Conservation (phyloP, 2,888 invertebrate genomes). For the Cosmopolites sordidus region DNA sequence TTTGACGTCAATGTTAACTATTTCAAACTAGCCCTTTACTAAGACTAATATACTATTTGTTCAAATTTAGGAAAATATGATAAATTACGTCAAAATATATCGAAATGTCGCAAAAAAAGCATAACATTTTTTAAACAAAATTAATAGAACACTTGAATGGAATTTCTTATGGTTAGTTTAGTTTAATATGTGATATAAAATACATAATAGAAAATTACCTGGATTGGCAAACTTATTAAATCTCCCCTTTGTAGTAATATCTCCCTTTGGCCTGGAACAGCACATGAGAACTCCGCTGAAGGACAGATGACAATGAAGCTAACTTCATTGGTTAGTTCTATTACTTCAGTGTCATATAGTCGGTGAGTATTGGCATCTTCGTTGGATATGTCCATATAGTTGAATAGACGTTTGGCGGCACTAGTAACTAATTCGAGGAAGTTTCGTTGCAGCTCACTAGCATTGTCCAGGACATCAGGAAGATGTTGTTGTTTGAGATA, state of each 20-base stretch:
- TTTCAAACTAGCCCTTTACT: too few species aligned
- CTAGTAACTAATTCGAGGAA: conserved; percentile 74
- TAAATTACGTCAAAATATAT: too few species aligned
- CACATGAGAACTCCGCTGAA: conserved; percentile 87
- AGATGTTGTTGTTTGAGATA: conserved; percentile 67
- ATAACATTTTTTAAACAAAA: too few species aligned
- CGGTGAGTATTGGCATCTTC: conserved; percentile 72
- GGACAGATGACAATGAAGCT: conserved; percentile 91
- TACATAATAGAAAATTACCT: too few species aligned
- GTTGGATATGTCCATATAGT: conserved; percentile 71
- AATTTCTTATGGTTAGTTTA: background rate
- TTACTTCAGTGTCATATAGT: conserved; percentile 88
- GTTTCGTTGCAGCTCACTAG: conserved; percentile 73
- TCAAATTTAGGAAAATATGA: too few species aligned
- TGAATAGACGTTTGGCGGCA: conserved; percentile 70
- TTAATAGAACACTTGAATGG: background rate
- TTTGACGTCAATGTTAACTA: too few species aligned
- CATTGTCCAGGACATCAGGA: conserved; percentile 50
- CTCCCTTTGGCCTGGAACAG: conserved; percentile 82
- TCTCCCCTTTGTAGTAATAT: conserved; percentile 80
- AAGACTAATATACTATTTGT: too few species aligned
- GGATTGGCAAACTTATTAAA: conserved; percentile 80
- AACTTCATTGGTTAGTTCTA: conserved; percentile 86
- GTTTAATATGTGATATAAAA: too few species aligned
- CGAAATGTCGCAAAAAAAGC: too few species aligned